These are phyloP conservation scores for Nematolebias whitei DNA, from an alignment of 2,113 vertebrate species.

Conservation along the genomic window DNA sequence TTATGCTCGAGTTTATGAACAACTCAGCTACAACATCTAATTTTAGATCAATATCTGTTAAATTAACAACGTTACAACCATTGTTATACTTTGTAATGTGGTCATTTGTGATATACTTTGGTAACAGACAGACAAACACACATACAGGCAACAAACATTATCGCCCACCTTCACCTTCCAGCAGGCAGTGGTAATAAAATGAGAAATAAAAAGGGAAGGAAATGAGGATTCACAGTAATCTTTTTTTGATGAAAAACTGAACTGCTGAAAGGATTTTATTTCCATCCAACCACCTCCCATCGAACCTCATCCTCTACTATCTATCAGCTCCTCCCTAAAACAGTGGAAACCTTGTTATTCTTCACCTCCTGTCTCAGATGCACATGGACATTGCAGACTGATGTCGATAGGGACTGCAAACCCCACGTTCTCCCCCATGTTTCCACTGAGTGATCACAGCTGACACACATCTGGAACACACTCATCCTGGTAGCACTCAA, in stretches of 20 bases:
- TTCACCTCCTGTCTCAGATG: slow-evolving; percentile 49
- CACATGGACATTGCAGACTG: slow-evolving; percentile 35
- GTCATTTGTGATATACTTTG: too few species aligned
- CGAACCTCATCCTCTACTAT: slow-evolving; percentile 30
- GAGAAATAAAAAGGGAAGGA: slow-evolving; percentile 18
- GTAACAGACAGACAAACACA: too few species aligned
- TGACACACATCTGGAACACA: slow-evolving; percentile 75
- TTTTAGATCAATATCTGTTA: too few species aligned
- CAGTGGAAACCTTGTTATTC: slow-evolving; percentile 30
- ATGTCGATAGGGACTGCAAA: slow-evolving; percentile 30
- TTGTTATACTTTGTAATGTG: too few species aligned
- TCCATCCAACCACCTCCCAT: slow-evolving; percentile 42
- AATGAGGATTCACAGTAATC: slow-evolving; percentile 37
- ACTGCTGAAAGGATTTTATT: slow-evolving; percentile 49
- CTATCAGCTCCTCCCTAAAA: slow-evolving; percentile 50
- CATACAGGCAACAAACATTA: too few species aligned
- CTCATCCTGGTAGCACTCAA: slow-evolving; percentile 61
- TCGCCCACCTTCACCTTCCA: too few species aligned
- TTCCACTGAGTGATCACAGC: slow-evolving; percentile 58
- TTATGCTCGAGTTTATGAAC: too few species aligned
- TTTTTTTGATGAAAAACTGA: slow-evolving; percentile 26
- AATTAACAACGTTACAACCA: too few species aligned
- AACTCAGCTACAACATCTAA: too few species aligned
- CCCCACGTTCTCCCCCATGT: slow-evolving; percentile 1
- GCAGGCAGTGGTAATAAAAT: background rate